Evolutionary conservation across 2,113 vertebrate genomes (phyloP).

Genomic region (Sisor rabdophorus): DNA sequence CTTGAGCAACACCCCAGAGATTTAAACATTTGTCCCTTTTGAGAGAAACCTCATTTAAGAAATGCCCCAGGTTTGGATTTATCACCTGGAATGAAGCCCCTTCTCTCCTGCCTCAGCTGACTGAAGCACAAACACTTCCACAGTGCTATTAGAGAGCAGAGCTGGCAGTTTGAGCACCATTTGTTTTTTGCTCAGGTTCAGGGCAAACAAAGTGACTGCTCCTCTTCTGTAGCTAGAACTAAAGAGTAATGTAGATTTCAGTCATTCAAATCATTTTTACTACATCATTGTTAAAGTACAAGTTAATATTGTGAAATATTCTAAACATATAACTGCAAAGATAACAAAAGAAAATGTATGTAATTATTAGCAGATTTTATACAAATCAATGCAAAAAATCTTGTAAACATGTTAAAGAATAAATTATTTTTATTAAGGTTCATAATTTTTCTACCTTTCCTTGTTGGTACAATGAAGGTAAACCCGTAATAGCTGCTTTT

Average conservation of each 20-base stretch:
- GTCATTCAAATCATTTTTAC: too few relatives aligned
- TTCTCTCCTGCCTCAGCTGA: constrained; percentile 65
- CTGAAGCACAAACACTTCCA: constrained; percentile 81
- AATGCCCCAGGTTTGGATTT: not conserved
- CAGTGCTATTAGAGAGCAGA: constrained; percentile 59
- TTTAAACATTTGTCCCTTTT: too few relatives aligned
- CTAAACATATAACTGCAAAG: not conserved
- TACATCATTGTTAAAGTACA: not conserved
- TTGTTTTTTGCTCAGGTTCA: constrained; percentile 76
- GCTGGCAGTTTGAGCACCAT: constrained; percentile 66
- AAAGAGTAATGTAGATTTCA: constrained; percentile 30
- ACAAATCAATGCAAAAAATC: too few relatives aligned
- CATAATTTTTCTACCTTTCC: constrained; percentile 69
- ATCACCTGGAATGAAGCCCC: constrained; percentile 81
- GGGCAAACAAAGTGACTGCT: constrained; percentile 77
- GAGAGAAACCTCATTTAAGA: not conserved
- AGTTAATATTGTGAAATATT: too few relatives aligned
- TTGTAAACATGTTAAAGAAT: too few relatives aligned
- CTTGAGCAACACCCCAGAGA: too few relatives aligned
- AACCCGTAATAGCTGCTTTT: constrained; percentile 66
- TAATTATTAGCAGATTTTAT: not conserved
- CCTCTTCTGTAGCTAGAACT: constrained; percentile 76
- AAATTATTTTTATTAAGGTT: not conserved
- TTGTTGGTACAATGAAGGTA: constrained; percentile 85
- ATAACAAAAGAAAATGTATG: not conserved